Evolutionary conservation across 1,140 invertebrate genomes (phyloP), one percentile per base, ranked within the genome.

Genomic region (Papilio machaon): DNA sequence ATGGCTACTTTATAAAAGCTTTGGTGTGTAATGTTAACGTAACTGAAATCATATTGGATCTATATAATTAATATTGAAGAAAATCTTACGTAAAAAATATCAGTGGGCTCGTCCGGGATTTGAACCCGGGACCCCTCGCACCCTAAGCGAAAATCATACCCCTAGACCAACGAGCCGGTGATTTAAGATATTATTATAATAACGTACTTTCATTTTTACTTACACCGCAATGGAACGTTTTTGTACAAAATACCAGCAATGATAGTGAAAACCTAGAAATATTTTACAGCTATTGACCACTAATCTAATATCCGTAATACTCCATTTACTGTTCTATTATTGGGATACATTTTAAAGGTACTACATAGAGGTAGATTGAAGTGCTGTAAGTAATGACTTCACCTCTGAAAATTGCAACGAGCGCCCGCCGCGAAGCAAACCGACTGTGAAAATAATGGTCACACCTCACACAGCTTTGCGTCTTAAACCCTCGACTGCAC

Each of bases 131-230:
- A 78, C 76, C 54, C 64, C 76, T 78, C 76, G 76, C 76, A 78
- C 76, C 76, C 76, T 78, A 78, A 78, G 76, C 76, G 76, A 78
- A 60, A 78, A 78, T 78, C 76, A 78, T 78, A 78, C 76, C 76
- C 76, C 76, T 78, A 78, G 76, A 78, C 76, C 76, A 78, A 54
- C 52, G 75, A 77, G 75, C 75, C 75, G 52, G 15, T 52, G 49
- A 17, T 52, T 52, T 15, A 13, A 52, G 13, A 5, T 6, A 6
- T 52, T 52, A 13, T 52, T 52, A 17, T 17, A 17, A 52, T 52
- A 17, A 17, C 0, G 4, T 52, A 17, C 15, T 52, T 52, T 52
- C 17, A 52, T 4, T 52, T 52, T 52, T 52, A 52, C 6, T 17
- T 6, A 49, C 47, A 49, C 13, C 0, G 9, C 47, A 15, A 13